Base-by-base conservation (phyloP, 2,888 invertebrate genomes). In the Gymnoscelis rufifasciata region DNA sequence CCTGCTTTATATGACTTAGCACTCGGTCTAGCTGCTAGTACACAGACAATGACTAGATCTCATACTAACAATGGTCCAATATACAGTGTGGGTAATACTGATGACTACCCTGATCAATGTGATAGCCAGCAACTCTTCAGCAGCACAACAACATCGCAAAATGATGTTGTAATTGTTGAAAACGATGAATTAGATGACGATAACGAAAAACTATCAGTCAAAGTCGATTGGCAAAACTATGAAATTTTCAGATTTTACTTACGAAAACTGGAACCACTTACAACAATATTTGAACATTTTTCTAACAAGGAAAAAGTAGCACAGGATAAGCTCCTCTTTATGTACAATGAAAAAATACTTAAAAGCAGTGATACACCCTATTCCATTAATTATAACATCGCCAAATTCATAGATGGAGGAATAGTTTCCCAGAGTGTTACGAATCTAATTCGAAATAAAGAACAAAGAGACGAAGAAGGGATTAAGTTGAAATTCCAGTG, bases 341-440 rank as follows among this genome's bases (percentile, higher is more conserved):
- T 68, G 0, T 83, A 81, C 29, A 78, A 86, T 0, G 78, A 83
- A 43, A 71, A 54, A 27, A 78, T 88, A 26, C 46, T 89, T 1
- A 75, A 71, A 38, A 65, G 69, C 0, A 70, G 79, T 0, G 86
- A 89, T 52, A 86, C 87, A 0, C 89, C 89, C 0, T 81, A 81
- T 1, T 63, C 74, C 0, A 83, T 89, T 14, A 55, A 69, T 0
- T 88, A 89, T 41, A 86, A 62, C 29, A 77, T 87, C 7, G 80
- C 65, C 0, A 83, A 87, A 38, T 86, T 88, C 48, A 89, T 89
- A 2, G 88, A 88, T 0, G 88, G 88, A 0, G 88, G 88, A 0
- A 64, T 87, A 0, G 64, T 79, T 0, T 74, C 69, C 7, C 68
- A 73, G n/a, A 74, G 67, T 35, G 59, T 81, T 0, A 59, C 68